A percentile compares a stretch with the other conserved stretches of the same genome.
These are phyloP conservation scores for Lepisosteus osseus DNA, from an alignment of 2,113 vertebrate genomes.

Conservation along the genomic window DNA sequence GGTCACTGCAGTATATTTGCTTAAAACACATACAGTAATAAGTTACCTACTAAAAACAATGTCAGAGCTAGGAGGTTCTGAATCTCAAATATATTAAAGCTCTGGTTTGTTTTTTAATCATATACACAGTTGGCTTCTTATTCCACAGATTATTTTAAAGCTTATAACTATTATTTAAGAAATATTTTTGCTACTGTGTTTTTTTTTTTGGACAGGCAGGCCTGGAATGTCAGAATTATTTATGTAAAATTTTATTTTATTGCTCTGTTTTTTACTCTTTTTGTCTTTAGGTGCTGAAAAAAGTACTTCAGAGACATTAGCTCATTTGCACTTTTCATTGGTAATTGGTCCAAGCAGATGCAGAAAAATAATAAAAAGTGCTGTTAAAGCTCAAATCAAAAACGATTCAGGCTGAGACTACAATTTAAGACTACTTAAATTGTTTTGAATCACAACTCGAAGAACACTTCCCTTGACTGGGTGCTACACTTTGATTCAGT, in stretches of 20 bases:
- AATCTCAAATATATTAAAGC: constrained; percentile 8
- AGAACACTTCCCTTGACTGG: no score
- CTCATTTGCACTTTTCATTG: constrained; percentile 62
- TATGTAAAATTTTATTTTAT: constrained; percentile 40
- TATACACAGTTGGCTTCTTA: constrained; percentile 20
- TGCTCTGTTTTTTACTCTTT: constrained; percentile 25
- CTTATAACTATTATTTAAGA: constrained; percentile 25
- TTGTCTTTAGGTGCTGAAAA: constrained; percentile 41
- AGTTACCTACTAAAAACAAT: constrained; percentile 27
- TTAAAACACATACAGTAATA: neutral
- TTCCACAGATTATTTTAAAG: constrained; percentile 44
- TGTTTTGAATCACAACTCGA: no score
- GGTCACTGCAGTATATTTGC: constrained; percentile 1
- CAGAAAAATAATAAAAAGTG: neutral
- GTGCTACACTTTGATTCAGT: no score
- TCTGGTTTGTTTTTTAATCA: constrained; percentile 12
- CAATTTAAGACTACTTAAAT: no score
- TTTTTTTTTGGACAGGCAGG: constrained; percentile 64
- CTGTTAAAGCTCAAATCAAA: no score
- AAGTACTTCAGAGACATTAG: constrained; percentile 42
- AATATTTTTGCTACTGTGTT: constrained; percentile 39
- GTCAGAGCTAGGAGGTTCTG: constrained; percentile 8
- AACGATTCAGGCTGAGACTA: no score
- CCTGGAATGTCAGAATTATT: constrained; percentile 65
- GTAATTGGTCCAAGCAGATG: constrained; percentile 33